Evolutionary conservation across 92 coral and sea anemone species (phyloP), one percentile per base, ranked within the genome.

Genomic region (Nematostella vectensis): DNA sequence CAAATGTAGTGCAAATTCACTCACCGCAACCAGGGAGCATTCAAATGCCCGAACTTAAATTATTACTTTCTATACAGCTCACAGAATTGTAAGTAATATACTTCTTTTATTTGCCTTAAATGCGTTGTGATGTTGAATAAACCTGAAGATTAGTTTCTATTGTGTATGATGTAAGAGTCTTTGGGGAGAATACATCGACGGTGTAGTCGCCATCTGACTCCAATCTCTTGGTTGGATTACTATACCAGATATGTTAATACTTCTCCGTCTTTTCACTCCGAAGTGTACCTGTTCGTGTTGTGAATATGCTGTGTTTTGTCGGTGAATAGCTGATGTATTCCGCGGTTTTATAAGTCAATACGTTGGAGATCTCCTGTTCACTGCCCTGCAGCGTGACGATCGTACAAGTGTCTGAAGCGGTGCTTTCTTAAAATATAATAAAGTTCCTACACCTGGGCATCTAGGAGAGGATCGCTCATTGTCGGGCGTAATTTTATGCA

Each of bases 381-480:
- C 26, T 51, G 50, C 40, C 44, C 54, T 49, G 38, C 29, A 25
- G 3, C 48, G 39, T 27, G 20, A 25, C 26, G 22, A 1, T 22
- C 47, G 40, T 66, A 48, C 72, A 66, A 66, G 63, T 66, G 72
- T 43, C 72, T 66, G 20, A 25, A 66, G 31, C 72, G 63, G 72
- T 66, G 62, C 57, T 66, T 66, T 55, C 47, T 57, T 59, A 66
- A 43, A 38, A 29, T 47, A 37, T 37, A 40, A 66, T 66, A 42
- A 66, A 54, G 63, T 66, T 49, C 26, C 55, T 83, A 79, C 94
- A 84, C 94, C 94, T 84, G 94, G 87, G 74, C 94, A 27, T 52
- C 94, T 84, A 84, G 94, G 94, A 84, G 83, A 64, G 66, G 48
- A 68, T 59, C 55, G 57, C 48, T 70, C 69, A 58, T 68, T 76